A percentile compares a stretch with the other conserved stretches of the same genome.
Conservation (phyloP, 2,888 invertebrate species). For the Heliconius hortense region DNA sequence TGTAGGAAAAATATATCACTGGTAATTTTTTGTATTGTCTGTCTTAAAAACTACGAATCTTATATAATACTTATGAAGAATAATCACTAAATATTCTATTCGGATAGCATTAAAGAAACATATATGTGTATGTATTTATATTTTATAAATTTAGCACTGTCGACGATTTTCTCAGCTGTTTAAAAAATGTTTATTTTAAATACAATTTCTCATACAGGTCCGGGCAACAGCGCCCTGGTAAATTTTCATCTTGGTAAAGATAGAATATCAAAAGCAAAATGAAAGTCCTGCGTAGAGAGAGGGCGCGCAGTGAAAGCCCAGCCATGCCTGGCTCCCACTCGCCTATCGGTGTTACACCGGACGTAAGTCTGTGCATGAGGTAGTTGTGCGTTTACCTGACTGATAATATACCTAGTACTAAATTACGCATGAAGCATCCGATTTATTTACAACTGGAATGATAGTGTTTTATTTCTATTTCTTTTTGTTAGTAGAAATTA, state of each 20-base stretch:
- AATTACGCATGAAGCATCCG: slow-evolving; percentile 2
- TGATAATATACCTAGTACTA: slow-evolving; percentile 3
- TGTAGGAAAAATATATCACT: too few species aligned
- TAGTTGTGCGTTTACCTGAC: slow-evolving; percentile 15
- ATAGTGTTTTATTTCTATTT: slow-evolving; percentile 6
- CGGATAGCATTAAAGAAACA: too few species aligned
- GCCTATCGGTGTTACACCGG: slow-evolving; percentile 50
- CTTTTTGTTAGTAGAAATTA: background rate
- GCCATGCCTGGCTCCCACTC: slow-evolving; percentile 49
- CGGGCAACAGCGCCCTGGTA: slow-evolving; percentile 9
- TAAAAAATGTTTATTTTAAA: slow-evolving; percentile 10
- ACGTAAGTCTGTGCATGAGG: slow-evolving; percentile 49
- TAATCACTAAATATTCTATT: too few species aligned
- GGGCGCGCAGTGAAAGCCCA: slow-evolving; percentile 42
- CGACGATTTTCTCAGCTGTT: background rate
- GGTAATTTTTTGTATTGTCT: too few species aligned
- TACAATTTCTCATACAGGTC: slow-evolving; percentile 27
- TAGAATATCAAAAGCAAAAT: slow-evolving; percentile 28
- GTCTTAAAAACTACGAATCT: too few species aligned
- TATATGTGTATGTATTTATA: background rate
- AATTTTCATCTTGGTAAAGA: slow-evolving; percentile 11
- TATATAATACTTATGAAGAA: too few species aligned
- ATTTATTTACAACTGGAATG: slow-evolving; percentile 8
- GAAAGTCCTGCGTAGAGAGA: slow-evolving; percentile 38
- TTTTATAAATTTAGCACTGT: background rate